Evolutionary conservation across 1,140 invertebrate genomes (phyloP), one percentile per base, ranked within the genome.

Genomic region (Drosophila virilis): DNA sequence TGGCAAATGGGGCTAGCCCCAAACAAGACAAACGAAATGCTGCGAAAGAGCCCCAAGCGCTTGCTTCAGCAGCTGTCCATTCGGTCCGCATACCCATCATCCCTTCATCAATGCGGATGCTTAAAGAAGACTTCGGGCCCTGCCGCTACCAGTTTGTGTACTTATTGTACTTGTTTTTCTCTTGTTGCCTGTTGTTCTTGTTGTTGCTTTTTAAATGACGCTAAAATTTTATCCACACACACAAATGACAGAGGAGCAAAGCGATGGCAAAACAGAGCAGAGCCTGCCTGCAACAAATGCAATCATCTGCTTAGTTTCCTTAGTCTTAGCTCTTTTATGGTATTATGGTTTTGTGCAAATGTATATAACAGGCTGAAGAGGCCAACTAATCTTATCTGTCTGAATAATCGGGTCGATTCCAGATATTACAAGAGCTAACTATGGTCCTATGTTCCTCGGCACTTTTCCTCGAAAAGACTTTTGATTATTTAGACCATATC

Each of bases 161-260:
- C 42, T 48, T 40, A 12, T 22, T 62, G 48, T 61, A 69, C 57
- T 68, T 60, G 48, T 67, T 48, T 32, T 71, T 75, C 77, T 68
- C 73, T 54, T 68, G 6, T 62, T 76, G 32, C 45, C 37, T 75
- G 22, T 22, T 22, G 22, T 22, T 22, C 22, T 22, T 79, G 54
- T 66, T 80, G 72, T 48, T 77, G 68, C 60, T 57, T 65, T 58
- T 77, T 83, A 89, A 89, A 89, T 77, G 84, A 88, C 84, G 76
- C 66, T 88, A 79, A 86, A 88, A 79, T 80, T 80, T 89, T 83
- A 83, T 77, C 68, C 82, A 88, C 82, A 78, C 17, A 17, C 58
- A 85, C 81, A 85, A 69, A 38, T 46, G 43, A 37, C 42, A 52
- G 35, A 15, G 28, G 64, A 45, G 55, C 42, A 37, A 13, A 28